A percentile compares a stretch with the other conserved stretches of the same genome.
Evolutionary conservation across 2,888 invertebrate genomes (phyloP).

Genomic region (Limnephilus lunatus): DNA sequence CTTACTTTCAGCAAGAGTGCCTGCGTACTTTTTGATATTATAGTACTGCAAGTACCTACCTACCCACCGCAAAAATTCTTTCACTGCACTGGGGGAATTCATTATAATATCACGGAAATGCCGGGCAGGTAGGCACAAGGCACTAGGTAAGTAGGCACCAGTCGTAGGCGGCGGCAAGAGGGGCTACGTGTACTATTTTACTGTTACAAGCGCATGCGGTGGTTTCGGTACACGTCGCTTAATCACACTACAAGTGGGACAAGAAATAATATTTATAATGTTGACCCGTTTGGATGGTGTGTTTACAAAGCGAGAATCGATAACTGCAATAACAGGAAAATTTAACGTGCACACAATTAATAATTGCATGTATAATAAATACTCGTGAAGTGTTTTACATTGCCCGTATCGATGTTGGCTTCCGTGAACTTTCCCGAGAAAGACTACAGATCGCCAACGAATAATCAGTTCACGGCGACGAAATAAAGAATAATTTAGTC

Average conservation of each 20-base stretch:
- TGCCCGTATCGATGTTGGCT: too few species aligned
- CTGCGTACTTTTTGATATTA: background rate
- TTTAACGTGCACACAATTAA: background rate
- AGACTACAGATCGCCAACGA: too few species aligned
- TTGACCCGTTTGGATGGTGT: background rate
- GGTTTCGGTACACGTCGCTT: background rate
- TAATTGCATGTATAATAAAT: background rate
- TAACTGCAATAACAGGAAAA: background rate
- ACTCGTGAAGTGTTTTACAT: background rate
- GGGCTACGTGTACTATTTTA: background rate
- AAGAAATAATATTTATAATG: background rate
- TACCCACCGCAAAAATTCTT: background rate
- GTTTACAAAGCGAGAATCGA: background rate
- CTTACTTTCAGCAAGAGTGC: background rate
- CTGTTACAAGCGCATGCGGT: background rate
- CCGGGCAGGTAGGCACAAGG: background rate
- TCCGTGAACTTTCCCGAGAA: too few species aligned
- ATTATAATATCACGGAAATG: background rate
- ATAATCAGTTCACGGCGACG: too few species aligned
- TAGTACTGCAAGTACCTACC: background rate
- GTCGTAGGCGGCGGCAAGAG: too few species aligned
- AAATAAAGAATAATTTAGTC: too few species aligned
- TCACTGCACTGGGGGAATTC: background rate
- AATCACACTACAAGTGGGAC: background rate
- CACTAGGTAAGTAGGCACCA: background rate